Evolutionary conservation across 2,797 vertebrate genomes (phyloP), one percentile per base, ranked within the genome.

Genomic region (Sebastes iracundus): DNA sequence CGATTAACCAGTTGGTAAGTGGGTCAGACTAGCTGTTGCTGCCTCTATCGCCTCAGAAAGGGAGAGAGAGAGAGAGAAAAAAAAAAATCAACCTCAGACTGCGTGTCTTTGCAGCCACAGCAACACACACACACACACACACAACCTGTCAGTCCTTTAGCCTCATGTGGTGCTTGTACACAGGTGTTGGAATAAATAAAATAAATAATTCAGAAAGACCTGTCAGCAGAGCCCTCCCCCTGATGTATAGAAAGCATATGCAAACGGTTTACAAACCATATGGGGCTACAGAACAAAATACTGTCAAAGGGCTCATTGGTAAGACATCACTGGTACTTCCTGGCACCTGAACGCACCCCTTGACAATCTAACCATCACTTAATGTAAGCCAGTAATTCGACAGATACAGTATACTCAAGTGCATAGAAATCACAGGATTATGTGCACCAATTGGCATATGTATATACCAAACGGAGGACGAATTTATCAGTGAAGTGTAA

Each of bases 1-100:
- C 72, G 85, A 92, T 91, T 90, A 94, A 92, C 88, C 71, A 62
- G 63, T 84, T 85, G 53, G 83, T 93, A 94, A 93, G 82, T 95
- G 92, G 93, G 94, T 94, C 93, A 93, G 56, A 73, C 56, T 77
- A 84, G 83, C 74, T 89, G 87, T 88, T 89, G 75, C 79, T 87
- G 80, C 75, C 63, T 87, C 59, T 61, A 69, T 66, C n/a, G 73
- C 81, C 77, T 87, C 75, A 82, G 66, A 88, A 75, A 72, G 38
- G 67, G 65, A 80, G 63, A 77, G 58, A 68, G 14, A 33, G 16
- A 7, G 14, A 42, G 13, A 42, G 1, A 33, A 0, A 62, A 63
- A 72, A 72, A 74, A 71, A 80, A 85, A 79, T 58, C 25, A 64
- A 75, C 65, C 75, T 80, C 60, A 32, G 55, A 68, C 49, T 2